Percentiles rank a stretch among this genome's conserved stretches.
These are phyloP conservation scores for Diarsia dahlii DNA, from an alignment of 2,888 invertebrate genomes.

Conservation along the genomic window DNA sequence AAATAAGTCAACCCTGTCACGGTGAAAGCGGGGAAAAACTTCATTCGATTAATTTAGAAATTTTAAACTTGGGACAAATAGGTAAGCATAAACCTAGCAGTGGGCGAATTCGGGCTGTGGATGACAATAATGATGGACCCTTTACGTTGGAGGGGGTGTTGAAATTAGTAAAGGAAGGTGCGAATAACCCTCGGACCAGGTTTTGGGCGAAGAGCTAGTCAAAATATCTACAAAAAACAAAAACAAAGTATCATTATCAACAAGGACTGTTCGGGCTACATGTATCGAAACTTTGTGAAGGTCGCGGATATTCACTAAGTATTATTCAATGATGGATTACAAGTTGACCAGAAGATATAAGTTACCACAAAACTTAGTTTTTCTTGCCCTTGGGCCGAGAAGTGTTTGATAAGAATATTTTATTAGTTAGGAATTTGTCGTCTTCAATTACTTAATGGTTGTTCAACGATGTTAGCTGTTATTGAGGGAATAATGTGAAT, in stretches of 20 bases:
- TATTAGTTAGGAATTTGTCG: background rate
- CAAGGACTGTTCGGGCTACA: background rate
- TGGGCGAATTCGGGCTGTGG: too few relatives aligned
- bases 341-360: conserved; percentile 7
- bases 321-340: conserved; percentile 37
- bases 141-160: background rate
- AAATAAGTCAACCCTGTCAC: background rate
- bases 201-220: background rate
- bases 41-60: background rate
- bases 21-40: background rate
- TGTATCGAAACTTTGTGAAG: conserved; percentile 23
- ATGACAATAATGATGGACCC: background rate
- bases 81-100: too few relatives aligned
- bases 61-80: background rate
- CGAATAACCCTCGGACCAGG: background rate
- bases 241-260: background rate
- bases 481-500: background rate
- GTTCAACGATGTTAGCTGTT: background rate
- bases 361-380: background rate
- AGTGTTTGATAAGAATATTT: conserved; percentile 4
- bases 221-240: background rate
- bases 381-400: background rate
- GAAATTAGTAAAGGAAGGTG: background rate
- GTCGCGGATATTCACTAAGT: conserved; percentile 18
- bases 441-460: background rate